Percentiles rank a stretch among this genome's conserved stretches.
phyloP scores from a whole-genome alignment of 2,888 invertebrate species.

The Leptinotarsa tumamoca region DNA sequence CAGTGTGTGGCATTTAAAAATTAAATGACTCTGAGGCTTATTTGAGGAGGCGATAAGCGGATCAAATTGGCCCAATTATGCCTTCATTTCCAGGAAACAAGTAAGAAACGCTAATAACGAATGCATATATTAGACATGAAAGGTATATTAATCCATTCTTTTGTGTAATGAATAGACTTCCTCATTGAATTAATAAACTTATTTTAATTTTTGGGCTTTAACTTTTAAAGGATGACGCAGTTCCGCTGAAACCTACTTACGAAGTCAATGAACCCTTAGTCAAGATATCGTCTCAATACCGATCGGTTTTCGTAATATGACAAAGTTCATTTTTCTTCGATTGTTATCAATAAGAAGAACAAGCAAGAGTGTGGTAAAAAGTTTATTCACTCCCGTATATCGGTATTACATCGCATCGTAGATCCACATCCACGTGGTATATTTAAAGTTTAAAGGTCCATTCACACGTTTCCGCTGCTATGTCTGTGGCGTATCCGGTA shows the following conservation, averaged over 20 bases:
- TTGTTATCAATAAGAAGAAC: not conserved
- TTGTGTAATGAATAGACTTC: conserved; percentile 19
- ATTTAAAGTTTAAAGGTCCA: conserved; percentile 6
- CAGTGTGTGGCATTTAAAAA: conserved; percentile 25
- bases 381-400: not conserved
- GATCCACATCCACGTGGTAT: conserved; percentile 5
- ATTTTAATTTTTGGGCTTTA: conserved; percentile 23
- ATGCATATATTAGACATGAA: conserved; percentile 21
- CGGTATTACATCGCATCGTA: not conserved
- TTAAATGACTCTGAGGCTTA: conserved; percentile 16
- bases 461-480: conserved; percentile 1
- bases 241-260: conserved; percentile 15
- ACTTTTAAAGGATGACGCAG: conserved; percentile 21
- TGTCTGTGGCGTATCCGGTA: conserved; percentile 1
- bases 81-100: conserved; percentile 22
- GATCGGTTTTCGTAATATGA: conserved; percentile 16
- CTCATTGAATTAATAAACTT: conserved; percentile 18
- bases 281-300: not conserved
- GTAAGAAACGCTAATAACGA: conserved; percentile 19
- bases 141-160: conserved; percentile 26
- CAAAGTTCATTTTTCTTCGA: conserved; percentile 13
- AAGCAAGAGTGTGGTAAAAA: conserved; percentile 3
- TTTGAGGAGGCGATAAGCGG: conserved; percentile 33
- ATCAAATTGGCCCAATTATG: conserved; percentile 36
- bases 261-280: conserved; percentile 15